Base-by-base conservation (phyloP, 2,888 invertebrate genomes). In the Chalcosyrphus nemorum region DNA sequence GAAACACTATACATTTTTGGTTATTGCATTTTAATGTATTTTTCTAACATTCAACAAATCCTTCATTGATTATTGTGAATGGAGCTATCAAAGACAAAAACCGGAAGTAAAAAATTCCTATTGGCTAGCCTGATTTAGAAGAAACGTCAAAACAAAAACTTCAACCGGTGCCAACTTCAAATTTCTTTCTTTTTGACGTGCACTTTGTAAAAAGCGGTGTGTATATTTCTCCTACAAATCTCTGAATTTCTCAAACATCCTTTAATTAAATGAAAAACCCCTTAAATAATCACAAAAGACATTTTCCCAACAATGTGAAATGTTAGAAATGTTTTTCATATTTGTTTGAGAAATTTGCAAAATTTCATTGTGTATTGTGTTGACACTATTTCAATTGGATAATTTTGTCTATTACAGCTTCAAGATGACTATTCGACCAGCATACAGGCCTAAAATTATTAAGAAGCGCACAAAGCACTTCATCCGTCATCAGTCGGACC, bases 401-500 rank as follows among this genome's bases (percentile, higher is more conserved):
- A 29, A 6, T 61, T 29, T 54, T 4, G 66, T 61, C 9, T 45
- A 61, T 90, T 91, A 88, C 91, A 89, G 92, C 90, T 89, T 91
- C 87, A 95, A 93, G 93, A 96, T 96, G 96, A 96, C 97, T 91
- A 97, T 97, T 91, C 94, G 96, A 92, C 97, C 98, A 88, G 95
- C 96, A 86, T 96, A 96, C 91, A 95, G 96, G 92, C 96, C 97
- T 32, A 95, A 94, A 90, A 97, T 98, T 92, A 95, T 98, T 87
- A 99, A 99, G 93, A 99, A 99, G 94, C 95, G 99, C 92, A 97
- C 97, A 89, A 99, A 99, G 94, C 97, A 97, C 93, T 99, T 99
- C 93, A 98, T 97, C 90, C 95, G 99, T 87, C 99, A 99, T 93
- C 99, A 99, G 92, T 98, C 98, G 90, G 99, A 99, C 93, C 95